Percentiles rank a stretch among this genome's conserved stretches.
phyloP scores from a whole-genome alignment of 1,140 invertebrate genomes.

The Pseudomyrmex pallidus region DNA sequence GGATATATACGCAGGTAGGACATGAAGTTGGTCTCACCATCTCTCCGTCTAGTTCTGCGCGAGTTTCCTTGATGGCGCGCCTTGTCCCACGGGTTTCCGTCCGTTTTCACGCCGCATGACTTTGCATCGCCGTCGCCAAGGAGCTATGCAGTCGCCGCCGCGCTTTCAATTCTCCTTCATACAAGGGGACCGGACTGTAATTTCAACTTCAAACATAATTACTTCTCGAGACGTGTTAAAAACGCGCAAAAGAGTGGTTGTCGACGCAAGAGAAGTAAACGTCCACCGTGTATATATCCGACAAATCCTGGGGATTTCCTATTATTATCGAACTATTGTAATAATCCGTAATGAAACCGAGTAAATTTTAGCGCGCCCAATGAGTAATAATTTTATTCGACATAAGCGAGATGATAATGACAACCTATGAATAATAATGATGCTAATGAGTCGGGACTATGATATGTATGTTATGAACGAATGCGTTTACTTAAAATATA shows the following conservation, averaged over 20 bases:
- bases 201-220: neutral
- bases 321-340: conserved; percentile 24
- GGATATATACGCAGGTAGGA: conserved; percentile 9
- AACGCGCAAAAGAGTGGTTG: neutral
- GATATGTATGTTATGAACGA: conserved; percentile 9
- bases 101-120: conserved; percentile 57
- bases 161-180: conserved; percentile 52
- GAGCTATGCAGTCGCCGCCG: conserved; percentile 34
- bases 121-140: conserved; percentile 37
- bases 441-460: conserved; percentile 40
- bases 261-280: conserved; percentile 9
- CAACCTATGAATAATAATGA: conserved; percentile 54
- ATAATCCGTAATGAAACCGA: conserved; percentile 38
- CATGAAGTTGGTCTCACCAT: conserved; percentile 11
- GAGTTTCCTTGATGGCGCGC: conserved; percentile 25
- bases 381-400: conserved; percentile 53
- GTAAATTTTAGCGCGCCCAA: conserved; percentile 37
- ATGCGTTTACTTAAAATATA: conserved; percentile 29
- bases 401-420: conserved; percentile 50
- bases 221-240: neutral
- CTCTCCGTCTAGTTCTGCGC: conserved; percentile 14
- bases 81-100: conserved; percentile 60
- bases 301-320: neutral
- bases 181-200: neutral
- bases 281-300: neutral